Percentiles rank a stretch among this genome's conserved stretches.
Evolutionary conservation across 1,140 invertebrate genomes (phyloP).

Genomic region (Nasonia vitripennis): DNA sequence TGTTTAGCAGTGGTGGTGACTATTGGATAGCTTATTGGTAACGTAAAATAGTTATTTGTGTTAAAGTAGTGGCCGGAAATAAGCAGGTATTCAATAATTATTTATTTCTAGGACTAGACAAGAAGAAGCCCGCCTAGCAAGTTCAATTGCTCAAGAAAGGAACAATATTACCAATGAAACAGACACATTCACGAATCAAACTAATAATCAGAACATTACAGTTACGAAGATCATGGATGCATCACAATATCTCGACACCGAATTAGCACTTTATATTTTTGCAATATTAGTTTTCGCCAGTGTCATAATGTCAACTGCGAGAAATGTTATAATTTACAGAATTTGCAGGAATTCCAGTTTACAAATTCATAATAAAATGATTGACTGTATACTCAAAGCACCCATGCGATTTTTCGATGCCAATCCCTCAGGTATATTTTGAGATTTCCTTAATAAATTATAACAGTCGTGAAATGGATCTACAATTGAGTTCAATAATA

Average conservation of each 20-base stretch:
- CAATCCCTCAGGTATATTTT: conserved; percentile 77
- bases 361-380: conserved; percentile 82
- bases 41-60: conserved; percentile 76
- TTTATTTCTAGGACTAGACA: conserved; percentile 68
- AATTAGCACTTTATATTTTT: conserved; percentile 69
- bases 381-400: conserved; percentile 77
- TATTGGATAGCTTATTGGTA: conserved; percentile 78
- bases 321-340: conserved; percentile 73
- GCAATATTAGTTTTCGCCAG: conserved; percentile 64
- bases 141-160: not conserved
- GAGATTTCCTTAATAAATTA: conserved; percentile 36
- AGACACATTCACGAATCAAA: not conserved
- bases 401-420: conserved; percentile 83
- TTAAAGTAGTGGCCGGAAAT: too few species aligned
- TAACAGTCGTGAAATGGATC: too few species aligned
- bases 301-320: conserved; percentile 65
- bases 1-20: conserved; percentile 75
- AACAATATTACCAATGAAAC: not conserved
- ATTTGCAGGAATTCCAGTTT: conserved; percentile 82
- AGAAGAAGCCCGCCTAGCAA: conserved; percentile 56
- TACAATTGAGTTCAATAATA: not conserved
- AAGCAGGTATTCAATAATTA: not conserved
- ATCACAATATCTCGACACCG: conserved; percentile 3
- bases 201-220: not conserved
- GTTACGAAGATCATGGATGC: not conserved